These are phyloP conservation scores for Fopius arisanus DNA, from an alignment of 1,140 invertebrate species.

Conservation along the genomic window DNA sequence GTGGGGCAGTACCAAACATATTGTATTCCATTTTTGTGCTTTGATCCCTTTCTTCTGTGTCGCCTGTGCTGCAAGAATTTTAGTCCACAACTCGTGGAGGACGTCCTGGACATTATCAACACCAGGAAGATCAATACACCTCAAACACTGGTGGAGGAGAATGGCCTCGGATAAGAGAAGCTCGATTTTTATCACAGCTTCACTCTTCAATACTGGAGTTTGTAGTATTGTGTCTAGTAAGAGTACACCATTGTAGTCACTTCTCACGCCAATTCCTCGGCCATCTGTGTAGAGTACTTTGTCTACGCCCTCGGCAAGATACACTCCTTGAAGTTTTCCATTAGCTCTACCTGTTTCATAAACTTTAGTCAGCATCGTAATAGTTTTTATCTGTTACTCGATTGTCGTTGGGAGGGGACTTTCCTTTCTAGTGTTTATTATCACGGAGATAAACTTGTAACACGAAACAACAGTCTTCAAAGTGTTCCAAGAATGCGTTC, in stretches of 20 bases:
- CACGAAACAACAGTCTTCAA: too few relatives aligned
- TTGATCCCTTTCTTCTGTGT: constrained; percentile 84
- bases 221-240: constrained; percentile 88
- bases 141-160: constrained; percentile 81
- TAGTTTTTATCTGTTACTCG: too few relatives aligned
- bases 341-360: constrained; percentile 62
- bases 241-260: constrained; percentile 89
- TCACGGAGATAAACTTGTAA: too few relatives aligned
- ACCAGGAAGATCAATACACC: constrained; percentile 74
- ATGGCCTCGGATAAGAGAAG: constrained; percentile 86
- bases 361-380: too few relatives aligned
- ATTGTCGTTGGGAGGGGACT: too few relatives aligned
- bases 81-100: constrained; percentile 77
- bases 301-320: constrained; percentile 78
- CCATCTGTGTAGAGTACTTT: constrained; percentile 85
- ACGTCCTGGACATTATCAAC: constrained; percentile 81
- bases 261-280: constrained; percentile 79
- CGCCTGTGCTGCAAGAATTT: constrained; percentile 75
- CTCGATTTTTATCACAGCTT: constrained; percentile 84
- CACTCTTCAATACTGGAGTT: constrained; percentile 74
- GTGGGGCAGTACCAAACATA: constrained; percentile 82
- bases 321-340: constrained; percentile 71
- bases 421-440: too few relatives aligned
- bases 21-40: constrained; percentile 89
- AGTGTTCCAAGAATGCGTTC: too few relatives aligned